Percentiles rank a stretch among this genome's conserved stretches.
phyloP scores from a whole-genome alignment of 1,140 invertebrate species.

The Rhyacophila brunnea region DNA sequence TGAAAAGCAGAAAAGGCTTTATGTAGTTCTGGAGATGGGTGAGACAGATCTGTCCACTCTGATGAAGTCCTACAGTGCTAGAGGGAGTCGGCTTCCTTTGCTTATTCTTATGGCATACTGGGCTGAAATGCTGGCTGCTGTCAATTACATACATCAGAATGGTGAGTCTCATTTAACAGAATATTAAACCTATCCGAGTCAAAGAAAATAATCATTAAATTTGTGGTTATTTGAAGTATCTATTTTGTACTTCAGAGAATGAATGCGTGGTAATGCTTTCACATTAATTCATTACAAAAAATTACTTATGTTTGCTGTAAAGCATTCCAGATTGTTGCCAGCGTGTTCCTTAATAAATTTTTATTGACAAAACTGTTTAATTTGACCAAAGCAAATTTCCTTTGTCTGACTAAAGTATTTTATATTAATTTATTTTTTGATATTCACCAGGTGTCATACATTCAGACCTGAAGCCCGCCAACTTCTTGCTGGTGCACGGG shows the following conservation, averaged over 20 bases:
- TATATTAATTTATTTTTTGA: constrained; percentile 3
- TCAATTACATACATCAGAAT: constrained; percentile 86
- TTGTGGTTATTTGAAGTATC: no score
- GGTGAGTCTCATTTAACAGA: constrained; percentile 59
- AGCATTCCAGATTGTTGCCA: no score
- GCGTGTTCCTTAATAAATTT: no score
- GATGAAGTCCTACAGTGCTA: constrained; percentile 61
- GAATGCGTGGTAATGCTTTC: no score
- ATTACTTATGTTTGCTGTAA: no score
- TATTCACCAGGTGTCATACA: constrained; percentile 81
- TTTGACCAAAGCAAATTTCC: no score
- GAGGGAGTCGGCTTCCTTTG: constrained; percentile 60
- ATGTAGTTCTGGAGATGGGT: constrained; percentile 90
- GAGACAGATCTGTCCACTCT: constrained; percentile 83
- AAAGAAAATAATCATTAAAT: no score
- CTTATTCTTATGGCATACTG: constrained; percentile 86
- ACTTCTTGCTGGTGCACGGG: constrained; percentile 88
- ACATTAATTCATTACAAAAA: no score
- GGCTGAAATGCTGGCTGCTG: constrained; percentile 90
- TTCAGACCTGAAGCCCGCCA: constrained; percentile 95
- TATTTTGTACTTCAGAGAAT: no score
- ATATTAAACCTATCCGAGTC: no score
- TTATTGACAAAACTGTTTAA: no score
- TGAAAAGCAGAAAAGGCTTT: constrained; percentile 63
- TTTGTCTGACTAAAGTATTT: neutral